phyloP scores from a whole-genome alignment of 2,888 invertebrate species.

The Phalera bucephala region DNA sequence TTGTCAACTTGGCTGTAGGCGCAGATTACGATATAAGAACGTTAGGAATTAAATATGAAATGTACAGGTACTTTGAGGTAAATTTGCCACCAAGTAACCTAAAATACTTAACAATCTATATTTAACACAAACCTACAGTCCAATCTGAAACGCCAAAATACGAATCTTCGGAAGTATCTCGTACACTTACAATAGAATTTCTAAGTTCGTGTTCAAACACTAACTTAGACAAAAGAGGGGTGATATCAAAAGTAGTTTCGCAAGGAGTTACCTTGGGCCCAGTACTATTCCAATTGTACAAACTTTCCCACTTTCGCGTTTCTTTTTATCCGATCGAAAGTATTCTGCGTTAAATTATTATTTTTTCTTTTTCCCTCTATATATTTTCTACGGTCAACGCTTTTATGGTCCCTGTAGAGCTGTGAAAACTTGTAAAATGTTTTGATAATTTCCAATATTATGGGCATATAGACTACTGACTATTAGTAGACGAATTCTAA shows the following conservation, averaged over 20 bases:
- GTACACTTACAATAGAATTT: conserved; percentile 55
- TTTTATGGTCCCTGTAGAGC: conserved; percentile 53
- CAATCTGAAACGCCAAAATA: no score
- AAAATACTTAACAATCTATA: no score
- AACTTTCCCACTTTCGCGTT: conserved; percentile 76
- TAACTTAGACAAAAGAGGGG: conserved; percentile 76
- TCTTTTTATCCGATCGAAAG: conserved; percentile 73
- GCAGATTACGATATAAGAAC: no score
- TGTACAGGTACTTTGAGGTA: no score
- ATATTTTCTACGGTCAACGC: conserved; percentile 31
- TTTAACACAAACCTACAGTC: no score
- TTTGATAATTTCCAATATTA: no score
- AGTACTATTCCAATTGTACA: conserved; percentile 64
- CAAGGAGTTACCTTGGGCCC: conserved; percentile 65
- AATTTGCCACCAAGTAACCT: no score
- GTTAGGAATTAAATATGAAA: no score
- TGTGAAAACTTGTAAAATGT: conserved; percentile 40
- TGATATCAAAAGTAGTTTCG: conserved; percentile 69
- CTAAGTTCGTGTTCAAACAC: conserved; percentile 64
- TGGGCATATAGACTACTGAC: no score
- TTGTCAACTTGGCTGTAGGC: no score
- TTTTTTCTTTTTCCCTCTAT: conserved; percentile 52
- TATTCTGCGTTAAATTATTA: conserved; percentile 75
- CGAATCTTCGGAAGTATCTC: conserved; percentile 3
- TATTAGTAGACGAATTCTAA: no score